Base-by-base conservation (phyloP, 2,797 vertebrate species). In the Sorex maritimensis region DNA sequence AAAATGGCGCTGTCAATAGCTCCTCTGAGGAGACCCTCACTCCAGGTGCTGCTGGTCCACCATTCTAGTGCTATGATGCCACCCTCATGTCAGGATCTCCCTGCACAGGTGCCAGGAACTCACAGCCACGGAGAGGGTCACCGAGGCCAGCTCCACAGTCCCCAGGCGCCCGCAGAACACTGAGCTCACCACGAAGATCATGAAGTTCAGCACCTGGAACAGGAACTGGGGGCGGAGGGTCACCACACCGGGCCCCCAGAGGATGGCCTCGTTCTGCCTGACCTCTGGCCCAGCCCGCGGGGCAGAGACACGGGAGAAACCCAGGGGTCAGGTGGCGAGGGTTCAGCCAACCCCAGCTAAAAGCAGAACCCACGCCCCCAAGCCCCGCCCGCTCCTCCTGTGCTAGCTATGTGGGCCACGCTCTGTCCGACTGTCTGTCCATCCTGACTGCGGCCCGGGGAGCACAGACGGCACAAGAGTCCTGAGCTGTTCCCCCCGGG, bases 141-240 rank as follows among this genome's bases (percentile, higher is more conserved):
- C 99, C 0, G 98, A 98, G 0, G 98, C 99, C 96, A 99, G 97
- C 95, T 99, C 98, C 0, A 97, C 96, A 92, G 95, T 99, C 81
- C 99, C 99, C 96, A 99, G 95, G 90, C 99, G 99, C 26, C 99
- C 99, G 0, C 99, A 99, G 98, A 99, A 99, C 75, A 99, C 90
- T 1, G 98, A 98, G 86, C 99, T 99, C 90, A 99, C 97, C 0
- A 99, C 97, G 13, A 98, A 97, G 13, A 99, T 97, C 28, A 98
- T 81, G 93, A 98, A 99, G 71, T 93, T 86, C 97, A 99, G 96
- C 72, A 98, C 13, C 97, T 99, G 98, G 90, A 98, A 95, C 55
- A 99, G 91, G 58, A 98, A 95, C 98, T 99, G 81, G 82, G 55
- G 21, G 49, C 0, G 0, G 77, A 63, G 41, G 9, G 26, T 90